A percentile compares a stretch with the other conserved stretches of the same genome.
These are phyloP conservation scores for Papilio aristodemus DNA, from an alignment of 1,140 invertebrate species.

Conservation along the genomic window DNA sequence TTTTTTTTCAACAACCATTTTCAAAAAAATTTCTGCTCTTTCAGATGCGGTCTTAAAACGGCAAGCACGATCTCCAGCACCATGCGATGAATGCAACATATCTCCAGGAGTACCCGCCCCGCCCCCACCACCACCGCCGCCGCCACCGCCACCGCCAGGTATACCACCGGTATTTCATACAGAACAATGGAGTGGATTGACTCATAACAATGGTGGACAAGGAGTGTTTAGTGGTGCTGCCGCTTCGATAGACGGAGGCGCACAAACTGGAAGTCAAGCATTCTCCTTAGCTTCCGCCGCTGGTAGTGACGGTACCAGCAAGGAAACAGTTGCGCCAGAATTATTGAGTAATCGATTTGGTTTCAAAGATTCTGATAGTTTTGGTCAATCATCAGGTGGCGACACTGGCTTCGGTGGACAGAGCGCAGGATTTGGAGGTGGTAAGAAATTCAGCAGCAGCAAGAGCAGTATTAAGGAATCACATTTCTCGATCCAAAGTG, in stretches of 20 bases:
- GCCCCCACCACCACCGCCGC: conserved; percentile 42
- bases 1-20: conserved; percentile 20
- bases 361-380: conserved; percentile 26
- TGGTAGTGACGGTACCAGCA: conserved; percentile 25
- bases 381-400: conserved; percentile 27
- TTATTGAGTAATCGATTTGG: conserved; percentile 15
- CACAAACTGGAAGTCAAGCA: conserved; percentile 49
- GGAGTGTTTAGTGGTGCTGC: conserved; percentile 68
- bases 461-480: conserved; percentile 38
- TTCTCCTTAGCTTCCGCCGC: conserved; percentile 54
- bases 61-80: conserved; percentile 49
- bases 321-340: conserved; percentile 6
- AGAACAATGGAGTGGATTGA: conserved; percentile 62
- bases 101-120: conserved; percentile 14
- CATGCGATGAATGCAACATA: conserved; percentile 38
- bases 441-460: conserved; percentile 28
- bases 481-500: conserved; percentile 36
- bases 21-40: conserved; percentile 33
- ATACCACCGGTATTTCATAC: conserved; percentile 53
- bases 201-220: conserved; percentile 47
- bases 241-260: conserved; percentile 48
- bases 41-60: conserved; percentile 45
- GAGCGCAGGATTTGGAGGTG: conserved; percentile 24
- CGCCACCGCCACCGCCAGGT: conserved; percentile 42
- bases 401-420: conserved; percentile 18